Percentiles rank a stretch among this genome's conserved stretches.
phyloP scores from a whole-genome alignment of 2,888 invertebrate species.

The Agonopterix heracliana region DNA sequence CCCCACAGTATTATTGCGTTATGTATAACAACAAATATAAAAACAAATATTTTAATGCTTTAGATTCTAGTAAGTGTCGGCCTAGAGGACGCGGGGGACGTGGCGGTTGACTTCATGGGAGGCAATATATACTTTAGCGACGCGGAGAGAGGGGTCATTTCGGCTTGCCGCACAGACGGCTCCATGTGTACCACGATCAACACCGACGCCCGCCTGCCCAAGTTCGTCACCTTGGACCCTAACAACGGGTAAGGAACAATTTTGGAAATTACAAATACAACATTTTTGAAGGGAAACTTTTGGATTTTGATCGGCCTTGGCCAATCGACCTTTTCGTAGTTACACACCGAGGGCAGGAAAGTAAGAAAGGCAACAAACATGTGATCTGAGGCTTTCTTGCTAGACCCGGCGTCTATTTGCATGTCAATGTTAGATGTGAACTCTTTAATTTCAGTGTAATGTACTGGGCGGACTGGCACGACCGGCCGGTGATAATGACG shows the following conservation, averaged over 20 bases:
- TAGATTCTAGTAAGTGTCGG: constrained; percentile 80
- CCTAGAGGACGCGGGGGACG: constrained; percentile 82
- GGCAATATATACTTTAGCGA: constrained; percentile 90
- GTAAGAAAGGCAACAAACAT: too few species aligned
- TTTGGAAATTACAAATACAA: too few species aligned
- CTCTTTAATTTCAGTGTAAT: constrained; percentile 75
- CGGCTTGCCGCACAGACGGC: constrained; percentile 83
- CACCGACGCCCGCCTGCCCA: constrained; percentile 78
- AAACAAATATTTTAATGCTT: too few species aligned
- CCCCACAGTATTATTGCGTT: too few species aligned
- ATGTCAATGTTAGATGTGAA: too few species aligned
- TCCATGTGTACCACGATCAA: constrained; percentile 79
- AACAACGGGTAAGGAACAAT: constrained; percentile 71
- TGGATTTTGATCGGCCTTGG: too few species aligned
- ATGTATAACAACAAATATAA: too few species aligned
- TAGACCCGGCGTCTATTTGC: too few species aligned
- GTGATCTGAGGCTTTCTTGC: too few species aligned
- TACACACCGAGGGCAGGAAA: too few species aligned
- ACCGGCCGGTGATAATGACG: constrained; percentile 81
- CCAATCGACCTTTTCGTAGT: too few species aligned
- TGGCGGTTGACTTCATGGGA: constrained; percentile 86
- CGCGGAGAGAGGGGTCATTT: constrained; percentile 80
- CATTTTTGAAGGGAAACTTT: too few species aligned
- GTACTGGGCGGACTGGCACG: constrained; percentile 96
- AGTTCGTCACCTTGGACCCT: constrained; percentile 83